Conservation (phyloP, 2,113 vertebrate species). For the Syrmaticus mikado region DNA sequence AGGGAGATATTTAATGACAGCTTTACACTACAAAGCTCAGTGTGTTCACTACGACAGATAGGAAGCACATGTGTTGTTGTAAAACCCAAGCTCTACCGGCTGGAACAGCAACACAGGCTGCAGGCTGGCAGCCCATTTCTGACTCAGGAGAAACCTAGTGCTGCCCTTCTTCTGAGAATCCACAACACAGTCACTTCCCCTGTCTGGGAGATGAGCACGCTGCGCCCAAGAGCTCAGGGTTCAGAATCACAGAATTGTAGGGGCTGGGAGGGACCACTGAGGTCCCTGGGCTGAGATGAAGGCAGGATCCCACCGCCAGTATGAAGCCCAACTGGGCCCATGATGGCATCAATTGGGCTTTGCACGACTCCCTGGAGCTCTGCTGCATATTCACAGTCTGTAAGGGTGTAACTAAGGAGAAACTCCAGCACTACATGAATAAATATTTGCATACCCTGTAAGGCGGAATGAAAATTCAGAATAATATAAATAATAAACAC, state of each 20-base stretch:
- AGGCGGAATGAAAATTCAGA: not conserved
- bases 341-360: not conserved
- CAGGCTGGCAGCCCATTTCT: not conserved
- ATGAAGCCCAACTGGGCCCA: accelerated
- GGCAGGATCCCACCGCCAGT: not conserved
- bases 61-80: accelerated
- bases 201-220: not conserved
- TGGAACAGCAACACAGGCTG: not conserved
- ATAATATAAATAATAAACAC: not conserved
- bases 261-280: not conserved
- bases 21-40: accelerated
- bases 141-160: not conserved
- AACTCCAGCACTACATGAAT: not conserved
- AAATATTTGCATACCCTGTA: not conserved
- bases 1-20: not conserved
- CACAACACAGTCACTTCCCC: not conserved
- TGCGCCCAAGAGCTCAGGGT: accelerated
- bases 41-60: accelerated
- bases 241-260: not conserved
- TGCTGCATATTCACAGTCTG: not conserved
- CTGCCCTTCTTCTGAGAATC: not conserved
- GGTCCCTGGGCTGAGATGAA: accelerated
- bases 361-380: not conserved
- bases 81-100: accelerated
- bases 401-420: not conserved